These are phyloP conservation scores for Drosophila mulleri DNA, from an alignment of 2,888 invertebrate genomes.

Conservation along the genomic window DNA sequence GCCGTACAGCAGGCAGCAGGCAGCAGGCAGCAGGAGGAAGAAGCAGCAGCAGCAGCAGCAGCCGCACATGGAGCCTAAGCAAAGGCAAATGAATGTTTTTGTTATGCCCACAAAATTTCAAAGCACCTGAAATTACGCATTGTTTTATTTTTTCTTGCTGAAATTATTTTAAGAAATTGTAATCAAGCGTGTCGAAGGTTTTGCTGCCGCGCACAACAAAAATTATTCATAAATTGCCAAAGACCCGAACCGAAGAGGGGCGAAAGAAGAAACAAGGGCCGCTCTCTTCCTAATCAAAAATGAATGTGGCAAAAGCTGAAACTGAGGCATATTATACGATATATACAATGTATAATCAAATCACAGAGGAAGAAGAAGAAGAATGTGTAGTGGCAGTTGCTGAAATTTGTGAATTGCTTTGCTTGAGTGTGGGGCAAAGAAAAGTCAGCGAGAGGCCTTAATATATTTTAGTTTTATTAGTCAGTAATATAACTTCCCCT, in stretches of 20 bases:
- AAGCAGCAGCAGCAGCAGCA: conserved; percentile 7
- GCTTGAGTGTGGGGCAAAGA: too few relatives aligned
- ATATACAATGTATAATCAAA: neutral
- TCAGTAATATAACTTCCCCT: neutral
- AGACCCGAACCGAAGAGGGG: conserved; percentile 5
- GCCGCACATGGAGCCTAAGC: conserved; percentile 3
- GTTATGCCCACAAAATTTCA: conserved; percentile 42
- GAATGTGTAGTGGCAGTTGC: too few relatives aligned
- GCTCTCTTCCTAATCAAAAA: conserved; percentile 42
- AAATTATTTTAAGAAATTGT: conserved; percentile 61
- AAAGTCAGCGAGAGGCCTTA: too few relatives aligned
- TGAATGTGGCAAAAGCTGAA: conserved; percentile 34
- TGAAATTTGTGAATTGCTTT: too few relatives aligned
- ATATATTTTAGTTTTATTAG: neutral
- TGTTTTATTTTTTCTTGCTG: conserved; percentile 59
- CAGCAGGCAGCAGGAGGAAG: too few relatives aligned
- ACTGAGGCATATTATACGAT: neutral
- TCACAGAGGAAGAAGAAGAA: neutral
- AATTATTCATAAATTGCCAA: conserved; percentile 63
- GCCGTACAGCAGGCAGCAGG: conserved; percentile 20
- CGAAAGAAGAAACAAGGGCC: neutral
- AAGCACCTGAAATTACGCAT: conserved; percentile 26
- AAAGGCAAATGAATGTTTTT: conserved; percentile 54
- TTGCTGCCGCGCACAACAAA: conserved; percentile 47
- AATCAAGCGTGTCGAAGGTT: conserved; percentile 63